Percentiles rank a stretch among this genome's conserved stretches.
phyloP scores from a whole-genome alignment of 1,140 invertebrate genomes.

The Neodiprion fabricii region DNA sequence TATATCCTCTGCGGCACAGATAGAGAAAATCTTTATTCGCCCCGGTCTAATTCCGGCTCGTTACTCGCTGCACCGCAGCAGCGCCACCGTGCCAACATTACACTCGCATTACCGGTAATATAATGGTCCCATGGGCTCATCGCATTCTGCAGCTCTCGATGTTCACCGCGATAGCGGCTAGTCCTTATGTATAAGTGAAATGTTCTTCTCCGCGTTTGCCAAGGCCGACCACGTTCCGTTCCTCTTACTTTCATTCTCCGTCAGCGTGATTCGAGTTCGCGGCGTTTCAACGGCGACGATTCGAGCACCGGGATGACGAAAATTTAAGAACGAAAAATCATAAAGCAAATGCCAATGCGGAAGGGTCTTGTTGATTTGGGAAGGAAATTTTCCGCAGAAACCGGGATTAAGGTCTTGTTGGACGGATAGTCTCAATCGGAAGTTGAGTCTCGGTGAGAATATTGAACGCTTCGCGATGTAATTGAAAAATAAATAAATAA shows the following conservation, averaged over 20 bases:
- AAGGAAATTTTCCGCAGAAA: neutral
- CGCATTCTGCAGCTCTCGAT: neutral
- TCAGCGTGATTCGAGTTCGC: neutral
- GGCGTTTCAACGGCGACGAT: neutral
- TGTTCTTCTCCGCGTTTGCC: conserved; percentile 37
- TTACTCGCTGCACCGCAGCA: neutral
- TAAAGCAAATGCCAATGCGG: neutral
- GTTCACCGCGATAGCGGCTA: neutral
- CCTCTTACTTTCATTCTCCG: conserved; percentile 43
- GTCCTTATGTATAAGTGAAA: conserved; percentile 40
- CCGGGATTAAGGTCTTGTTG: conserved; percentile 17
- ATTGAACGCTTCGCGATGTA: neutral
- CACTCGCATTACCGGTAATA: too few species aligned
- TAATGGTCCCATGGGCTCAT: neutral
- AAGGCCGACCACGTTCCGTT: conserved; percentile 45
- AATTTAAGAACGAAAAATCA: neutral
- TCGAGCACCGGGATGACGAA: neutral
- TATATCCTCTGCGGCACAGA: neutral
- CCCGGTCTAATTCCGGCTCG: neutral
- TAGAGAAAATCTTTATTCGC: neutral
- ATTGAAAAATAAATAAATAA: too few species aligned
- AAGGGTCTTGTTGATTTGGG: neutral
- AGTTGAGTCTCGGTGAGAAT: conserved; percentile 4
- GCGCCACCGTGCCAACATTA: neutral
- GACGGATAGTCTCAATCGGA: conserved; percentile 11